These are phyloP conservation scores for Drosophila sechellia DNA, from an alignment of 1,140 invertebrate species.

Conservation along the genomic window DNA sequence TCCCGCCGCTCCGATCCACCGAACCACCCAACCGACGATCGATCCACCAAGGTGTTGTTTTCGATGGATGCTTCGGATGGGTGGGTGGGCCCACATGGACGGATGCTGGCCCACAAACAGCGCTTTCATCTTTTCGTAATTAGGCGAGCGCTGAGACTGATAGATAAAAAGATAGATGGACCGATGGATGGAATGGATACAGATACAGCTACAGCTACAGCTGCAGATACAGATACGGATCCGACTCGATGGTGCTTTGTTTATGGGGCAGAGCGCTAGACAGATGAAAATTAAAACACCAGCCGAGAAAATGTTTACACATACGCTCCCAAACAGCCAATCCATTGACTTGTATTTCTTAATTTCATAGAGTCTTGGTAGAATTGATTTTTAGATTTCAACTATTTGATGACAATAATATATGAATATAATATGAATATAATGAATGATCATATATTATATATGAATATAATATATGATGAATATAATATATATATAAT, in stretches of 20 bases:
- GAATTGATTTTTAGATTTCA: not conserved
- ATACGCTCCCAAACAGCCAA: slow-evolving; percentile 9
- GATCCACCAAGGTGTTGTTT: slow-evolving; percentile 2
- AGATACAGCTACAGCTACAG: slow-evolving; percentile 16
- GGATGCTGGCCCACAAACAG: slow-evolving; percentile 59
- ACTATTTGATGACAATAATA: not conserved
- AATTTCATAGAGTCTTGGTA: not conserved
- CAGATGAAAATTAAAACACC: slow-evolving; percentile 77
- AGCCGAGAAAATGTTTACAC: slow-evolving; percentile 63
- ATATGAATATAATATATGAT: no score
- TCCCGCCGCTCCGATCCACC: slow-evolving; percentile 20
- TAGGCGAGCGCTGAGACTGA: slow-evolving; percentile 73
- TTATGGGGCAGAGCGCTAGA: slow-evolving; percentile 43
- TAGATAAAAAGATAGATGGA: slow-evolving; percentile 52
- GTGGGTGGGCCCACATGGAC: slow-evolving; percentile 47
- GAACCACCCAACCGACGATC: slow-evolving; percentile 1
- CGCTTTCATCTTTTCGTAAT: slow-evolving; percentile 82
- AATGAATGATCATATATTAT: no score
- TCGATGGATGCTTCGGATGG: slow-evolving; percentile 45
- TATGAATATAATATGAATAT: no score
- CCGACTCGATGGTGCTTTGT: slow-evolving; percentile 44
- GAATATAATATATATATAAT: no score
- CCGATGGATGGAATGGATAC: slow-evolving; percentile 29
- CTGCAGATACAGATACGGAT: slow-evolving; percentile 20
- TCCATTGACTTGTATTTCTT: not conserved